phyloP scores from a whole-genome alignment of 2,113 vertebrate genomes.

The Sus scrofa region DNA sequence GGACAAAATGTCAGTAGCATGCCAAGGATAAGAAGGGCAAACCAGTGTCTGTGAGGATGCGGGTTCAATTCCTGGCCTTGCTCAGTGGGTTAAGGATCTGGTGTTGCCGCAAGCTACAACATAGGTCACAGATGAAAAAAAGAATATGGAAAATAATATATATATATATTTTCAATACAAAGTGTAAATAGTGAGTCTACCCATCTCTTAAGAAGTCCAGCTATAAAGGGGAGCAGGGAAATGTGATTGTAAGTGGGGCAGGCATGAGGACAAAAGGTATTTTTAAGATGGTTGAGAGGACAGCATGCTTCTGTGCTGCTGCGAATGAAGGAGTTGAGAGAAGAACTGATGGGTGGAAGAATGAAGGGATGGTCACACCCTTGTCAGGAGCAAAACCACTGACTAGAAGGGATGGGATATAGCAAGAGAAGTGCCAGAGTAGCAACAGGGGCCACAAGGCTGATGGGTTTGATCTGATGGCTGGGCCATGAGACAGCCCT shows the following conservation, averaged over 20 bases:
- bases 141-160: neutral
- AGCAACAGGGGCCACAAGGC: neutral
- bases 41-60: too few relatives aligned
- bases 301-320: neutral
- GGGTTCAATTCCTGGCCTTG: too few relatives aligned
- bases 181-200: neutral
- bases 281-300: neutral
- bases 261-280: neutral
- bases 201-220: neutral
- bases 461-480: neutral
- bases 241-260: neutral
- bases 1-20: constrained; percentile 53
- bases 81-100: too few relatives aligned
- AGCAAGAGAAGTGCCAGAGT: neutral
- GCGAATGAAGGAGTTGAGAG: neutral
- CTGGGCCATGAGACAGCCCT: neutral
- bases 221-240: neutral
- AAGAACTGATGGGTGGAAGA: neutral
- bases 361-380: neutral
- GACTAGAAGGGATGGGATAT: neutral
- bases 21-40: constrained; percentile 11
- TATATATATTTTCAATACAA: neutral
- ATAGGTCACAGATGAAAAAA: neutral
- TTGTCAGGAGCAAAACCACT: neutral
- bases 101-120: too few relatives aligned